Percentiles rank a stretch among this genome's conserved stretches.
phyloP scores from a whole-genome alignment of 1,140 invertebrate genomes.

The Oscheius sp. region DNA sequence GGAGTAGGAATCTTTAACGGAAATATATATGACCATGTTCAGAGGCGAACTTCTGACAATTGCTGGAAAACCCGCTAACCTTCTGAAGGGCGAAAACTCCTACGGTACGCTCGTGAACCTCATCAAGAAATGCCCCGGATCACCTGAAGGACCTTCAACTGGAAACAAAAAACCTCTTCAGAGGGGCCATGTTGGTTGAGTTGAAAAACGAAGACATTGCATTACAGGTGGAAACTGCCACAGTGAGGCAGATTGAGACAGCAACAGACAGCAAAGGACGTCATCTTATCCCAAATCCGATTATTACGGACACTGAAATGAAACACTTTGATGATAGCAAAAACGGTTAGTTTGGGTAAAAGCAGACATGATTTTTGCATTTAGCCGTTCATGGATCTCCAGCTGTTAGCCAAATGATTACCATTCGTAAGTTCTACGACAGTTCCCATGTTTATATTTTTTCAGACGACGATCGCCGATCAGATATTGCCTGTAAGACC shows the following conservation, averaged over 20 bases:
- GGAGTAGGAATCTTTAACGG: neutral
- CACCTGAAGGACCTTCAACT: neutral
- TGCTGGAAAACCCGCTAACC: neutral
- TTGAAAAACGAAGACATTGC: no score
- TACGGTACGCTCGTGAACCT: slow-evolving; percentile 7
- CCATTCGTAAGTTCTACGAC: neutral
- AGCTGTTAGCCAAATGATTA: neutral
- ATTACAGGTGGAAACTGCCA: neutral
- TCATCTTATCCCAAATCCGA: neutral
- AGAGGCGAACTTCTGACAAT: slow-evolving; percentile 10
- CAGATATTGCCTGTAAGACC: neutral
- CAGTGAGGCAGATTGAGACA: neutral
- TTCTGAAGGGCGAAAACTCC: slow-evolving; percentile 7
- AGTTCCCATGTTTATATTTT: neutral
- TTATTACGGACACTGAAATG: neutral
- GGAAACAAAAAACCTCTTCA: neutral
- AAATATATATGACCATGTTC: neutral
- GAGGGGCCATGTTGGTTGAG: no score
- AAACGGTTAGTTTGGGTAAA: no score
- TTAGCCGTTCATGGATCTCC: neutral
- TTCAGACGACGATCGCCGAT: neutral
- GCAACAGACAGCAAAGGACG: neutral
- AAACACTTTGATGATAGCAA: slow-evolving; percentile 1
- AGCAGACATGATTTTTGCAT: neutral
- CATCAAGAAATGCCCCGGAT: slow-evolving; percentile 8